Percentiles rank a stretch among this genome's conserved stretches.
phyloP scores from a whole-genome alignment of 2,797 vertebrate genomes.

The Tokudaia muenninki region DNA sequence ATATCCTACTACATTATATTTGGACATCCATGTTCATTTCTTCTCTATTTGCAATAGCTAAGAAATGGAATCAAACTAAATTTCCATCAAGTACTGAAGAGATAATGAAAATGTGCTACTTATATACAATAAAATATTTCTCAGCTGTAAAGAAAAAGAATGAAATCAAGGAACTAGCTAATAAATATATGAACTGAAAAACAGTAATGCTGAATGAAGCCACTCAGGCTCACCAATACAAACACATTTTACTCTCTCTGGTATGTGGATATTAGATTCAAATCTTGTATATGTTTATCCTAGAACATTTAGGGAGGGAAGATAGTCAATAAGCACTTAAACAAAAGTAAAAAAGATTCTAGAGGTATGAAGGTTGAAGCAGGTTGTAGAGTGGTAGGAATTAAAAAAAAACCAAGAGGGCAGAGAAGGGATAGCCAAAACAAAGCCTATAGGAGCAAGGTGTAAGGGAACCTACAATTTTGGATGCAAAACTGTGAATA shows the following conservation, averaged over 20 bases:
- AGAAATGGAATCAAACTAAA: not conserved
- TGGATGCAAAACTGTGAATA: not conserved
- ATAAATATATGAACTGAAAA: not conserved
- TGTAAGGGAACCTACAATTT: no score
- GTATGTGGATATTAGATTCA: not conserved
- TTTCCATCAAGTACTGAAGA: not conserved
- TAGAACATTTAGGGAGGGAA: not conserved
- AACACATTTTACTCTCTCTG: not conserved
- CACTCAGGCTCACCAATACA: not conserved
- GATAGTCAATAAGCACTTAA: not conserved
- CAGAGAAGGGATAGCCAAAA: not conserved
- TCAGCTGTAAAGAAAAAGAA: not conserved
- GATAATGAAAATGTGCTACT: not conserved
- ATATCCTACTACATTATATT: not conserved
- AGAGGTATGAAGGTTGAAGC: not conserved
- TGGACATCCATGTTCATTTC: not conserved
- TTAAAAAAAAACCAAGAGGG: not conserved
- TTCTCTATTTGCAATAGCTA: not conserved
- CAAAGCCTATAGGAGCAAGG: not conserved
- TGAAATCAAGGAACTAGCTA: no score
- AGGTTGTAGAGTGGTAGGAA: not conserved
- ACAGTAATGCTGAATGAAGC: not conserved
- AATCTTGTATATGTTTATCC: not conserved
- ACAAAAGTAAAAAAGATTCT: not conserved
- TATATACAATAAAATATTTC: not conserved